Evolutionary conservation across 2,888 invertebrate genomes (phyloP), one percentile per base, ranked within the genome.

Genomic region (Myopa tessellatipennis): DNA sequence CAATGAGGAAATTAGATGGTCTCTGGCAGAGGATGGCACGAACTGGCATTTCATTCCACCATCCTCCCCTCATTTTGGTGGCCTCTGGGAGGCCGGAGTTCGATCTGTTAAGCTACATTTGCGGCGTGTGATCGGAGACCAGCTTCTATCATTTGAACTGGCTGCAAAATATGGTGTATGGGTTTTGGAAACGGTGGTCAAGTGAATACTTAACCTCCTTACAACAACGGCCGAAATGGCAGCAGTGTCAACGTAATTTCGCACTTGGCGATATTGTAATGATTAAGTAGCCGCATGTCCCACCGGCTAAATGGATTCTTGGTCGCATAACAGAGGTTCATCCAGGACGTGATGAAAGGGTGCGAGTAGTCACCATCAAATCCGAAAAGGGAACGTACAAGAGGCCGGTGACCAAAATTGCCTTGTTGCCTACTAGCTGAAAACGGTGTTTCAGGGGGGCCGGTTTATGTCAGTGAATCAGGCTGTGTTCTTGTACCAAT

Each of bases 101-200:
- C 26, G 26, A 26, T 26, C 26, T 26, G 26, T 26, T 26, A 26
- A 26, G 26, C 26, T 26, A 26, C 26, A 26, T 26, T 26, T 26
- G 26, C 26, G 26, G 26, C 26, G 26, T 1, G 26, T 26, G 26
- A 26, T 26, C 26, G 26, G 26, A 26, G 26, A 26, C 26, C 26
- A 26, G 26, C 26, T 26, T 26, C 26, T 26, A 6, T 74, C 78
- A 0, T 80, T 78, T 18, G 77, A 61, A 69, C 3, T 77, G 71
- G 68, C 68, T 79, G 7, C 77, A 79, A 65, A 69, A 34, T 36
- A 73, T 79, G 75, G 69, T 60, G 26, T 77, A 80, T 69, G 76
- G 70, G 16, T 81, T 81, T 52, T 82, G 80, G 81, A 79, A 76
- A 14, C 71, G 78, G 34, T 81, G 80, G 80, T 73, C 76, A 1